Percentiles rank a stretch among this genome's conserved stretches.
Evolutionary conservation across 2,113 vertebrate species (phyloP).

Genomic region (Noturus placidus): DNA sequence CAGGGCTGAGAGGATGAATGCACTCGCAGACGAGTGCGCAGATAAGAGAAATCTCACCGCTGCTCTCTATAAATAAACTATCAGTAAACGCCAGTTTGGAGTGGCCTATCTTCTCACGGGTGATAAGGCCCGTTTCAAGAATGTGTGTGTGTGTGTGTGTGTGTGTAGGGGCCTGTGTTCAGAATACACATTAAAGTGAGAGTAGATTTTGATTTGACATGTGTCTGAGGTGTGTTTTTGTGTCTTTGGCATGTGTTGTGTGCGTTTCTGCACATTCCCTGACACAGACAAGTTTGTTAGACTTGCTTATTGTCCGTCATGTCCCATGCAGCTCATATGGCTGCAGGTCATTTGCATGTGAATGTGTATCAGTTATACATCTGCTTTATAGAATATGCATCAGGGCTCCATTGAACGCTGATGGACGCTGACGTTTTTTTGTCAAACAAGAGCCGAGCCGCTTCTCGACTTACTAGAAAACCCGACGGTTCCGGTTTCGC

Average conservation of each 20-base stretch:
- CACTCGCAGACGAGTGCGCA: constrained; percentile 35
- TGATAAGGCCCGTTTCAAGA: constrained; percentile 45
- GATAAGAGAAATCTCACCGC: constrained; percentile 51
- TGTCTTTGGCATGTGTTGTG: constrained; percentile 32
- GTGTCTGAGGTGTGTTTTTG: constrained; percentile 38
- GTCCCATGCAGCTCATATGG: constrained; percentile 54
- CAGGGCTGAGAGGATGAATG: constrained; percentile 51
- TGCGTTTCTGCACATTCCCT: constrained; percentile 20
- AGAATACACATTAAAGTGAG: constrained; percentile 48
- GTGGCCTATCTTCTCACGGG: constrained; percentile 48
- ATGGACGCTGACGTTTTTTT: constrained; percentile 44
- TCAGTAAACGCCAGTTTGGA: constrained; percentile 46
- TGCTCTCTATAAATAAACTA: constrained; percentile 55
- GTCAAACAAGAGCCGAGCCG: constrained; percentile 37
- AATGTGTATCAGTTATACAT: constrained; percentile 54
- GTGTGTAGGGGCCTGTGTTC: constrained; percentile 27
- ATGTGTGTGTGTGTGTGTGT: constrained; percentile 24
- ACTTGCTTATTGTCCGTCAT: constrained; percentile 49
- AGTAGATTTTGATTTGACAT: constrained; percentile 49
- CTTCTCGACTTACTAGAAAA: background rate
- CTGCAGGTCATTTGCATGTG: constrained; percentile 54
- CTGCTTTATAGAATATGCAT: constrained; percentile 57
- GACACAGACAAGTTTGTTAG: constrained; percentile 51
- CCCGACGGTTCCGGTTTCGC: background rate
- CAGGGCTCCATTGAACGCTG: constrained; percentile 48